These are phyloP conservation scores for Acanthoscelides obtectus DNA, from an alignment of 2,888 invertebrate species.

Conservation along the genomic window DNA sequence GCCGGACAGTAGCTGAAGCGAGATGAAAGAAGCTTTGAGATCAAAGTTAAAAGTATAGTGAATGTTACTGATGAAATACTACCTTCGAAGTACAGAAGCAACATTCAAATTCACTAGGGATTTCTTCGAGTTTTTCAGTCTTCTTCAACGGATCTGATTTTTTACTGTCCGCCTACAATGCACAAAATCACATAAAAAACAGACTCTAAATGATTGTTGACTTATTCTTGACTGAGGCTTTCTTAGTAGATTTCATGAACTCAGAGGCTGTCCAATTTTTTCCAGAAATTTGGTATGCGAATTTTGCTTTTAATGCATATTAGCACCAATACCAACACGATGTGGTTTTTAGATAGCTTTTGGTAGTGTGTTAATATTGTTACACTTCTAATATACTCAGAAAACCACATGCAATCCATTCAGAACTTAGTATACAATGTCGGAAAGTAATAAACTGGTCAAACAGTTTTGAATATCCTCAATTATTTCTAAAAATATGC, in stretches of 20 bases:
- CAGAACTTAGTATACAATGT: neutral
- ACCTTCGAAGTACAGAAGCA: constrained; percentile 96
- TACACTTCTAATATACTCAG: neutral
- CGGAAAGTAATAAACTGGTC: too few relatives aligned
- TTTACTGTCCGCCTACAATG: constrained; percentile 52
- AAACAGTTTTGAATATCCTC: too few relatives aligned
- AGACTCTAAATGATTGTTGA: neutral
- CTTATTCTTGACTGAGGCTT: neutral
- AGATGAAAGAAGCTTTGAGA: neutral
- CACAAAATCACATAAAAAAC: constrained; percentile 1
- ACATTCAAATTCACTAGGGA: constrained; percentile 94
- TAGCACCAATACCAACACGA: neutral
- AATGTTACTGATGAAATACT: constrained; percentile 34
- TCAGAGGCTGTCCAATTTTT: neutral
- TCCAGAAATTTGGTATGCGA: neutral
- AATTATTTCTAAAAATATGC: too few relatives aligned
- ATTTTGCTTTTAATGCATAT: neutral
- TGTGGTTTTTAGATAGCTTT: neutral
- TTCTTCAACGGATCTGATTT: constrained; percentile 59
- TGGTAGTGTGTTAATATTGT: neutral
- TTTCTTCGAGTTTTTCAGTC: constrained; percentile 69
- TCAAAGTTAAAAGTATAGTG: neutral
- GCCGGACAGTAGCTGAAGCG: neutral
- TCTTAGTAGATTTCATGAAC: neutral
- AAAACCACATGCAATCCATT: neutral